These are phyloP conservation scores for Euthynnus affinis DNA, from an alignment of 2,797 vertebrate species.

Conservation along the genomic window DNA sequence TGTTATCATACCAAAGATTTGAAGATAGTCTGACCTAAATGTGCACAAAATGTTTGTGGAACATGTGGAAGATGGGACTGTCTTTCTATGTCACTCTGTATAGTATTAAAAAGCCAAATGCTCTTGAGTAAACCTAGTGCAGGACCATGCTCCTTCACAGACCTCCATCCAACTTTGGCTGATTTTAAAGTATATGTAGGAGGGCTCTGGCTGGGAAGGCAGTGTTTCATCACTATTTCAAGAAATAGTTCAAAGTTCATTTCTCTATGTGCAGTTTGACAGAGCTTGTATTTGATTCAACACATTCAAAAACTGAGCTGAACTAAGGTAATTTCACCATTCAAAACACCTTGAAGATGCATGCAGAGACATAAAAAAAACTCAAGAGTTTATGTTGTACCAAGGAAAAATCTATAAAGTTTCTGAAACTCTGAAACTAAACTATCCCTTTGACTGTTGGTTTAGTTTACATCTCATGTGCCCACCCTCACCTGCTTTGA, in stretches of 20 bases:
- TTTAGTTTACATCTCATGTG: not conserved
- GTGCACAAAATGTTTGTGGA: not conserved
- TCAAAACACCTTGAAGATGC: not conserved
- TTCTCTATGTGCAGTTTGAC: not conserved
- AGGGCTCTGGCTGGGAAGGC: not conserved
- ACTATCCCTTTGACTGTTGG: not conserved
- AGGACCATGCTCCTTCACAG: not conserved
- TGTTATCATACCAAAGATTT: not conserved
- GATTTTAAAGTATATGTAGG: not conserved
- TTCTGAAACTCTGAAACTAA: not conserved
- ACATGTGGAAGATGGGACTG: not conserved
- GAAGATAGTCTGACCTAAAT: not conserved
- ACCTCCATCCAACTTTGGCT: not conserved
- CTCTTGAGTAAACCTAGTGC: not conserved
- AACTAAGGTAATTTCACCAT: not conserved
- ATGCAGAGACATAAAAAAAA: conserved; percentile 1
- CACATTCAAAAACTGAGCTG: not conserved
- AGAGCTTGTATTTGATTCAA: not conserved
- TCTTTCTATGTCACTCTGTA: not conserved
- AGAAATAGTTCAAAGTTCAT: not conserved
- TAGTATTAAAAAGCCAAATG: not conserved
- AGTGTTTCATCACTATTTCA: not conserved
- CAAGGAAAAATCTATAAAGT: not conserved
- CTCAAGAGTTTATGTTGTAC: not conserved
- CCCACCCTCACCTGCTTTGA: conserved; percentile 94